Evolutionary conservation across 2,888 invertebrate genomes (phyloP).

Genomic region (Gandaritis pyraliata): DNA sequence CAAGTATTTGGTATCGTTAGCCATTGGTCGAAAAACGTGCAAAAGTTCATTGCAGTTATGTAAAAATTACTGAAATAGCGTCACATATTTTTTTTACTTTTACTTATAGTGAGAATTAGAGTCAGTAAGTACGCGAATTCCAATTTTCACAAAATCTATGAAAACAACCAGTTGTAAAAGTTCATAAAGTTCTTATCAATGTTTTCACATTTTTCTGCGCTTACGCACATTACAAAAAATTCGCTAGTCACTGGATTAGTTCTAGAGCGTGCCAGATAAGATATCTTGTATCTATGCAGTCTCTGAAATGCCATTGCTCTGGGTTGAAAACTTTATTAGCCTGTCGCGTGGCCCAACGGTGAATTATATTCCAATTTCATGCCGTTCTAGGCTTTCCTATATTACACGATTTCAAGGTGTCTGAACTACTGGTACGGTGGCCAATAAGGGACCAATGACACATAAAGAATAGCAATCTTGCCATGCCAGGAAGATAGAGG

Average conservation of each 20-base stretch:
- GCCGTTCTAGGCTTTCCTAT: constrained; percentile 3
- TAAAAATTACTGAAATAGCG: too few species aligned
- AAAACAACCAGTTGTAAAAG: constrained; percentile 9
- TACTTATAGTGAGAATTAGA: too few species aligned
- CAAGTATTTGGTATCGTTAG: too few species aligned
- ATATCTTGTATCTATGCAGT: constrained; percentile 30
- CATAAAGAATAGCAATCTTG: not conserved
- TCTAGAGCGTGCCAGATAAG: constrained; percentile 28
- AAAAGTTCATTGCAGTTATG: too few species aligned
- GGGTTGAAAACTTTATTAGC: constrained; percentile 20
- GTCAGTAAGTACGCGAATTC: not conserved
- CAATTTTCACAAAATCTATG: not conserved
- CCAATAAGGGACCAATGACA: not conserved
- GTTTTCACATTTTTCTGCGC: constrained; percentile 32
- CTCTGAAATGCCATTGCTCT: constrained; percentile 21
- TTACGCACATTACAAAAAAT: constrained; percentile 32
- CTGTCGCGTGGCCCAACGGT: constrained; percentile 8
- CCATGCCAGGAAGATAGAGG: not conserved
- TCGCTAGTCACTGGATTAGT: constrained; percentile 31
- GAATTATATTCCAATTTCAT: constrained; percentile 8
- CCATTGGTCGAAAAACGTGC: too few species aligned
- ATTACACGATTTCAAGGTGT: not conserved
- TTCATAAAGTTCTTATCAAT: constrained; percentile 18
- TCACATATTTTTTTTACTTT: too few species aligned
- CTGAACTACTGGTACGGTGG: not conserved